Percentiles rank a stretch among this genome's conserved stretches.
phyloP scores from a whole-genome alignment of 2,113 vertebrate genomes.

The Nibea albiflora region DNA sequence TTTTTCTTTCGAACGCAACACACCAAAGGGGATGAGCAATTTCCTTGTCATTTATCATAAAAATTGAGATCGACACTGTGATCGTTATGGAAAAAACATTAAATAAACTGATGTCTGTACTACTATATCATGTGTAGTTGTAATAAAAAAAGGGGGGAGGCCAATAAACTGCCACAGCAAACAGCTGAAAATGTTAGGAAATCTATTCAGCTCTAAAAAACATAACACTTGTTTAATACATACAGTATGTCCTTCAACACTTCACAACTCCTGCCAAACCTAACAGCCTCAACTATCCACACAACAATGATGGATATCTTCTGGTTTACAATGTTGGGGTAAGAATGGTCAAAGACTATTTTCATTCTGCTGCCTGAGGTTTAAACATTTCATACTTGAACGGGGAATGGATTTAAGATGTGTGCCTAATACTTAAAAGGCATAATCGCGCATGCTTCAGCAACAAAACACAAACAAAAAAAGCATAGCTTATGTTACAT shows the following conservation, averaged over 20 bases:
- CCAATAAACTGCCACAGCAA: slow-evolving; percentile 28
- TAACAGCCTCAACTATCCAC: slow-evolving; percentile 61
- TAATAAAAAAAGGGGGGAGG: slow-evolving; percentile 5
- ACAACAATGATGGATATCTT: slow-evolving; percentile 77
- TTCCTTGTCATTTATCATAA: slow-evolving; percentile 51
- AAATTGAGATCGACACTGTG: slow-evolving; percentile 20
- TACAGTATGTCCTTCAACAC: slow-evolving; percentile 60
- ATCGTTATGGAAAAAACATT: slow-evolving; percentile 8
- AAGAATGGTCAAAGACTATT: slow-evolving; percentile 50
- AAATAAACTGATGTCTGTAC: slow-evolving; percentile 11
- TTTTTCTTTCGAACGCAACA: slow-evolving; percentile 32
- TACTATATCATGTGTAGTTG: slow-evolving; percentile 3
- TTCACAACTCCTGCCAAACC: slow-evolving; percentile 60
- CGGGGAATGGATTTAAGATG: slow-evolving; percentile 32
- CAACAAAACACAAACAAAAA: neutral
- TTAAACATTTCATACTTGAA: slow-evolving; percentile 32
- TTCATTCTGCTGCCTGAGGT: slow-evolving; percentile 43
- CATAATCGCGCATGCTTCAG: neutral
- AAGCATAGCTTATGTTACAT: neutral
- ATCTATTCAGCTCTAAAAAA: slow-evolving; percentile 42
- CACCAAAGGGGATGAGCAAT: slow-evolving; percentile 40
- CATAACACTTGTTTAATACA: slow-evolving; percentile 67
- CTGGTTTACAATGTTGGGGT: slow-evolving; percentile 62
- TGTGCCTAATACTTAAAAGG: neutral
- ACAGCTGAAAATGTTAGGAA: slow-evolving; percentile 38